Evolutionary conservation across 2,113 vertebrate species (phyloP).

Genomic region (Nycticorax nycticorax): DNA sequence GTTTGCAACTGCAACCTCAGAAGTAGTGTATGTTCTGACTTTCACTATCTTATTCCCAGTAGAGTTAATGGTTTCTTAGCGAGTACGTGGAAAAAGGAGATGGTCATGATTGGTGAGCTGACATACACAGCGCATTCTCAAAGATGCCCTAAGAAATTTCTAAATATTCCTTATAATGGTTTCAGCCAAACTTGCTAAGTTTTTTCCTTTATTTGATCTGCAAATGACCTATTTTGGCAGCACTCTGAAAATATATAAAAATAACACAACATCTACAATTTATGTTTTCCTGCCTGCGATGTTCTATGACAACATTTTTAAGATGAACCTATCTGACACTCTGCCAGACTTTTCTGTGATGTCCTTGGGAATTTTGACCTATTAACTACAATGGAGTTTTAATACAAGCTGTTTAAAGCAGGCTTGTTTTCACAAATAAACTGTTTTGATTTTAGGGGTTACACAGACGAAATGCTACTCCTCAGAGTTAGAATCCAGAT

Average conservation of each 20-base stretch:
- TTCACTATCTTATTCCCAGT: not conserved
- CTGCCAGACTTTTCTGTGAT: not conserved
- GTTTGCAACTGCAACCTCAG: not conserved
- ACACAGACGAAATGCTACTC: not conserved
- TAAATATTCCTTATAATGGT: not conserved
- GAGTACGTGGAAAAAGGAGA: not conserved
- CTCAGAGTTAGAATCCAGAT: not conserved
- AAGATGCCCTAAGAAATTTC: not conserved
- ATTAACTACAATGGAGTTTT: not conserved
- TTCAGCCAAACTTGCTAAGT: not conserved
- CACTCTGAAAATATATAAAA: not conserved
- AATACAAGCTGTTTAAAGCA: not conserved
- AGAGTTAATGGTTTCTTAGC: not conserved
- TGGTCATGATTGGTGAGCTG: not conserved
- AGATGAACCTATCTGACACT: not conserved
- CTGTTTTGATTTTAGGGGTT: not conserved
- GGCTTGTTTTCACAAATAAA: not conserved
- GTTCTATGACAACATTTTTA: constrained; percentile 8
- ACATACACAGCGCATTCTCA: not conserved
- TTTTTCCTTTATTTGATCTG: not conserved
- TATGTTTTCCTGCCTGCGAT: constrained; percentile 29
- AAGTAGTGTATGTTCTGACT: not conserved
- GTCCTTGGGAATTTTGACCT: constrained; percentile 27
- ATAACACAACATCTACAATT: not conserved
- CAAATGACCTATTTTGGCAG: constrained; percentile 13